Conservation (phyloP, 2,113 vertebrate species). For the Corythaixoides concolor region DNA sequence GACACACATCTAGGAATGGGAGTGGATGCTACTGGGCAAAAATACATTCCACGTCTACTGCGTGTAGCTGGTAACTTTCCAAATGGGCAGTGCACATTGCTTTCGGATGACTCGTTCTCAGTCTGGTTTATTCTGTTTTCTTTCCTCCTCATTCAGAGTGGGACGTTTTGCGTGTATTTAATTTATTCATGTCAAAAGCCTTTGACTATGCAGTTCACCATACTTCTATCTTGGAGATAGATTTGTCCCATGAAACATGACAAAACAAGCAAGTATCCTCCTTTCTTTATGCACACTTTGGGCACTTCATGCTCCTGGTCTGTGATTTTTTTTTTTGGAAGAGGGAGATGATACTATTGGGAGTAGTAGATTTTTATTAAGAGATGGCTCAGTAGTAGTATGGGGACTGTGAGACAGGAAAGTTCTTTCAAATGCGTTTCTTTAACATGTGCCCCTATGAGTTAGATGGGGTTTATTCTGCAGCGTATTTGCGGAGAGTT, state of each 20-base stretch:
- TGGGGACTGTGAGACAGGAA: not conserved
- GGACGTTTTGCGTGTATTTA: not conserved
- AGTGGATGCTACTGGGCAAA: conserved; percentile 19
- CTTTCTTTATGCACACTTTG: not conserved
- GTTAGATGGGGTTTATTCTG: not conserved
- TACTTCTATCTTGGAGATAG: not conserved
- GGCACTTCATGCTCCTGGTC: not conserved
- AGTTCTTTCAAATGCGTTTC: not conserved
- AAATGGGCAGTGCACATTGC: not conserved
- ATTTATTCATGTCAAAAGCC: not conserved
- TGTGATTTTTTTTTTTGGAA: not conserved
- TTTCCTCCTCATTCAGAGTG: not conserved
- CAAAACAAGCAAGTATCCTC: not conserved
- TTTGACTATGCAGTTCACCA: not conserved
- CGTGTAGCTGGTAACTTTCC: conserved; percentile 4
- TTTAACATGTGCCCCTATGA: not conserved
- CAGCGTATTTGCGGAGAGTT: not conserved
- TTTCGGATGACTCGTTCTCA: not conserved
- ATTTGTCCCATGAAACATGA: not conserved
- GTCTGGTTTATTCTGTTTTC: conserved; percentile 7
- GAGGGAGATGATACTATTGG: not conserved
- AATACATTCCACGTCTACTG: conserved; percentile 44
- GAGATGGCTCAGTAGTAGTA: not conserved
- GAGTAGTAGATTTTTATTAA: not conserved
- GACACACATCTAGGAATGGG: conserved; percentile 15